Percentiles rank a stretch among this genome's conserved stretches.
These are phyloP conservation scores for Oegoconia quadripuncta DNA, from an alignment of 2,888 invertebrate genomes.

Conservation along the genomic window DNA sequence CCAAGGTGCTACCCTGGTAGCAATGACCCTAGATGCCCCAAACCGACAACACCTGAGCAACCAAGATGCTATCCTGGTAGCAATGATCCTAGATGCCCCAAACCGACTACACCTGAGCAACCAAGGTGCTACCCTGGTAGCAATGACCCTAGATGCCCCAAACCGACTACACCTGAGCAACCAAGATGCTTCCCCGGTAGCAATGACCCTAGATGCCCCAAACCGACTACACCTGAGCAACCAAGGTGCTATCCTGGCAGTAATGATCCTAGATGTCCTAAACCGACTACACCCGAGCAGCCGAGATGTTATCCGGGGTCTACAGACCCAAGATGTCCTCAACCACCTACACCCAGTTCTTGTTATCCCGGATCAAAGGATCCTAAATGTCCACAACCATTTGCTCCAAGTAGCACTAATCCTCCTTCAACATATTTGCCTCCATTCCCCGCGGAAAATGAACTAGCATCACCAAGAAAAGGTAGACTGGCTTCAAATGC, in stretches of 20 bases:
- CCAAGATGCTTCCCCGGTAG: conserved; percentile 43
- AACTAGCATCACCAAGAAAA: conserved; percentile 45
- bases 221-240: conserved; percentile 26
- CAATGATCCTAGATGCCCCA: conserved; percentile 34
- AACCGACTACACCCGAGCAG: conserved; percentile 29
- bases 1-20: conserved; percentile 37
- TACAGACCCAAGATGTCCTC: conserved; percentile 42
- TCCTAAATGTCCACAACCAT: conserved; percentile 63
- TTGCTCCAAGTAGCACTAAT: conserved; percentile 61
- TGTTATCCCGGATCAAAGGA: conserved; percentile 63
- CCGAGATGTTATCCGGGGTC: conserved; percentile 43
- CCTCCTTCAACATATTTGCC: conserved; percentile 70
- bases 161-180: conserved; percentile 25
- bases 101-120: conserved; percentile 26
- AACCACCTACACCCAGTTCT: conserved; percentile 56
- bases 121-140: conserved; percentile 21
- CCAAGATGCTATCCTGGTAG: conserved; percentile 40
- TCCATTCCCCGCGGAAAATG: conserved; percentile 64
- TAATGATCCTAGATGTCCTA: conserved; percentile 44
- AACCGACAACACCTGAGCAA: conserved; percentile 28
- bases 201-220: conserved; percentile 35
- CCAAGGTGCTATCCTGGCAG: conserved; percentile 34
- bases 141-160: conserved; percentile 31
- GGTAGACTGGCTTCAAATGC: conserved; percentile 46
- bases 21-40: conserved; percentile 40